Evolutionary conservation across 2,113 vertebrate species (phyloP).

Genomic region (Epinephelus cyanopodus): DNA sequence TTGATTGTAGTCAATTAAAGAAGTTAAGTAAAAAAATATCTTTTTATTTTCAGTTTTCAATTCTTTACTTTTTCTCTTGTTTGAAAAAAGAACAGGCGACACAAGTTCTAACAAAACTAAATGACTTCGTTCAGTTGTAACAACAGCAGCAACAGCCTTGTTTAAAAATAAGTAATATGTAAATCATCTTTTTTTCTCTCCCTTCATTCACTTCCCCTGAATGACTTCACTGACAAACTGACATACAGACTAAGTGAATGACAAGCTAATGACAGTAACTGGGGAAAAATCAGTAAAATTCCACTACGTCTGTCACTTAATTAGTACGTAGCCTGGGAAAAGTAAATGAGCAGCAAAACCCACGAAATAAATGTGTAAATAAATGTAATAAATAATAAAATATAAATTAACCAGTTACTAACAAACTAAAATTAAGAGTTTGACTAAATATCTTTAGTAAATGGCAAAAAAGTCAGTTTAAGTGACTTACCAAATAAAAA

Average conservation of each 20-base stretch:
- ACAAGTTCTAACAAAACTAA: neutral
- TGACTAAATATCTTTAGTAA: too few relatives aligned
- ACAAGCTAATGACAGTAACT: too few relatives aligned
- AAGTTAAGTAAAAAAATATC: neutral
- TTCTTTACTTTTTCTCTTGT: too few relatives aligned
- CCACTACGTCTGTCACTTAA: neutral
- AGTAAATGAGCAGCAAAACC: too few relatives aligned
- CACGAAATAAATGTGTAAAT: neutral
- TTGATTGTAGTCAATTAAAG: neutral
- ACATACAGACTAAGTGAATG: neutral
- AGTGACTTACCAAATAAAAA: too few relatives aligned
- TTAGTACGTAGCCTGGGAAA: too few relatives aligned
- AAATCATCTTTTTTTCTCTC: neutral
- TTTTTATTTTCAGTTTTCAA: neutral
- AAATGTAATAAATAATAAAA: neutral
- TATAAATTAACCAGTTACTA: neutral
- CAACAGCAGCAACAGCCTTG: neutral
- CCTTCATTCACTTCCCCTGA: neutral
- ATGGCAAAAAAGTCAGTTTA: too few relatives aligned
- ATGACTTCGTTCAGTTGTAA: too few relatives aligned
- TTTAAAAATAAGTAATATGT: neutral
- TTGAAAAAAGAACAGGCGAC: neutral
- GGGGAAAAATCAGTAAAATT: neutral
- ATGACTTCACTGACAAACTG: neutral
- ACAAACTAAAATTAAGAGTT: too few relatives aligned